These are phyloP conservation scores for Coleophora flavipennella DNA, from an alignment of 2,888 invertebrate species.

Conservation along the genomic window DNA sequence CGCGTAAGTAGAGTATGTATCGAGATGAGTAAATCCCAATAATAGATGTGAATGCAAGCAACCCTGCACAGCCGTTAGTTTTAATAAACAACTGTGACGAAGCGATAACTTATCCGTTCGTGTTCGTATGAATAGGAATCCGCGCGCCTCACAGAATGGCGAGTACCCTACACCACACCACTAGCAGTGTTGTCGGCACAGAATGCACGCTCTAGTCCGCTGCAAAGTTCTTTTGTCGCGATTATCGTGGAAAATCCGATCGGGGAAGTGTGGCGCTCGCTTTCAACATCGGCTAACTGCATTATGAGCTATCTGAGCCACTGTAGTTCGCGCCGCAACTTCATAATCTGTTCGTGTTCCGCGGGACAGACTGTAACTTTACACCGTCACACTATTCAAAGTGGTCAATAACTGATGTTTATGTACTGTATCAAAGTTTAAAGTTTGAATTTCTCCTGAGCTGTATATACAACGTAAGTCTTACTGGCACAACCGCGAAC, in stretches of 20 bases:
- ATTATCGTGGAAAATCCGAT: conserved; percentile 71
- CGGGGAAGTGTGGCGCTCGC: conserved; percentile 62
- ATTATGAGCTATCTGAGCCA: conserved; percentile 65
- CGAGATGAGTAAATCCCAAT: too few species aligned
- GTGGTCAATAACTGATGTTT: conserved; percentile 3
- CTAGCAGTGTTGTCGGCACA: background rate
- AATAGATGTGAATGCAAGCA: too few species aligned
- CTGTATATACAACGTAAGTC: too few species aligned
- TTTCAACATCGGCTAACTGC: conserved; percentile 66
- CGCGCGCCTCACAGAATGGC: conserved; percentile 9
- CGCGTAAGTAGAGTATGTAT: too few species aligned
- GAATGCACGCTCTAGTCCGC: conserved; percentile 31
- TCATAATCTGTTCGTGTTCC: conserved; percentile 41
- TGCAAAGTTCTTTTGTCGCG: conserved; percentile 69
- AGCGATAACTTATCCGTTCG: conserved; percentile 39
- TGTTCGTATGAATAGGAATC: conserved; percentile 45
- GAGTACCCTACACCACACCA: conserved; percentile 42
- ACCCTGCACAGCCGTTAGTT: too few species aligned
- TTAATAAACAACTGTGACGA: too few species aligned
- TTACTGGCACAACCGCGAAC: too few species aligned
- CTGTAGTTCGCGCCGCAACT: conserved; percentile 42
- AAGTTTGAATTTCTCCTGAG: background rate
- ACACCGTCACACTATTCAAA: conserved; percentile 10
- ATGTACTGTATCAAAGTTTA: conserved; percentile 3
- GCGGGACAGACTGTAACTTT: conserved; percentile 25